Evolutionary conservation across 1,140 invertebrate species (phyloP).

Genomic region (Helicoverpa zea): DNA sequence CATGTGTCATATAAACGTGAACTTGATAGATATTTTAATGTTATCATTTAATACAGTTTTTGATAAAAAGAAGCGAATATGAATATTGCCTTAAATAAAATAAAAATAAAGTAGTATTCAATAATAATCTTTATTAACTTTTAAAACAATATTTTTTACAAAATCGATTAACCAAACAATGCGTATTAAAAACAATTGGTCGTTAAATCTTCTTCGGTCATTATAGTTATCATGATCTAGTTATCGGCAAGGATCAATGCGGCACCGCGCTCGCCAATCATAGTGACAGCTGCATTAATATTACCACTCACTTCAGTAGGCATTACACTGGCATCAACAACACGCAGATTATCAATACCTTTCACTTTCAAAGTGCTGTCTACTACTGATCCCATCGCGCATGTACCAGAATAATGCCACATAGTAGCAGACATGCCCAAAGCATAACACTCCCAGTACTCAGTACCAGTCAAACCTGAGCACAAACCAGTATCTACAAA

Average conservation of each 20-base stretch:
- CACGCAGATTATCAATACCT: neutral
- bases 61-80: too few relatives aligned
- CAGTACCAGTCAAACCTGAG: neutral
- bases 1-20: neutral
- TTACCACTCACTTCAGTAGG: slow-evolving; percentile 23
- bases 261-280: slow-evolving; percentile 5
- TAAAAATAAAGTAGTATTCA: too few relatives aligned
- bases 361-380: slow-evolving; percentile 11
- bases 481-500: neutral
- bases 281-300: slow-evolving; percentile 15
- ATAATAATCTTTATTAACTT: too few relatives aligned
- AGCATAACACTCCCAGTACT: slow-evolving; percentile 16
- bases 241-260: neutral
- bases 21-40: neutral
- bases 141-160: too few relatives aligned
- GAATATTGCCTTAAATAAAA: too few relatives aligned
- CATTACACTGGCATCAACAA: slow-evolving; percentile 20
- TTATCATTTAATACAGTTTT: too few relatives aligned
- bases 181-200: too few relatives aligned
- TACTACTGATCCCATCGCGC: slow-evolving; percentile 14
- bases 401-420: slow-evolving; percentile 32
- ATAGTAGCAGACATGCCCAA: slow-evolving; percentile 24
- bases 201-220: neutral
- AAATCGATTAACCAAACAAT: too few relatives aligned
- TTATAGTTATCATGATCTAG: neutral